Evolutionary conservation across 2,113 vertebrate genomes (phyloP), one percentile per base, ranked within the genome.

Genomic region (Leuciscus idus): DNA sequence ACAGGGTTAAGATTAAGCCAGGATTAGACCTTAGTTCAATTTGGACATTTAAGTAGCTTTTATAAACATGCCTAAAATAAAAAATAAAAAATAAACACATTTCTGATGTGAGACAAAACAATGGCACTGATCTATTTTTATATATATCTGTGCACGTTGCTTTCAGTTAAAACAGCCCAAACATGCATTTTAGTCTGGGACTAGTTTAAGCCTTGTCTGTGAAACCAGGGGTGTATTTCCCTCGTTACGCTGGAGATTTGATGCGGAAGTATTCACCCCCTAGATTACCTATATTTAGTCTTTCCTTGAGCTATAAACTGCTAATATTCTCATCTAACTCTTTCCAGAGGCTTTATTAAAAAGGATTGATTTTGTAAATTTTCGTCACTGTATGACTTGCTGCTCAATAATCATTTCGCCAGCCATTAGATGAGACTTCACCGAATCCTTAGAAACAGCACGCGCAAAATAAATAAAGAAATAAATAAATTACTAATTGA

Each of bases 351-450:
- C 6, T 75, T 75, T 75, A 33, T 36, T 19, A 21, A 72, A 72
- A 68, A 1, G 13, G 4, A 52, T 15, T 52, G 5, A n/a, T 48
- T 74, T 75, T 2, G 6, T 33, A 55, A 0, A 36, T 23, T 6
- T 21, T 6, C 2, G 21, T 39, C 19, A 36, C 2, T 15, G 10
- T 39, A 68, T 43, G 68, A 23, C 68, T 72, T 39, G n/a, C n/a
- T 28, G 61, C 9, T 76, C 26, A 43, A 26, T 26, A 61, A 21
- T 17, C 6, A 79, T 79, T 79, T n/a, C 21, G 6, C 52, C 52
- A 39, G 55, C 55, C 55, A 79, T 80, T 80, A 80, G 55, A 61
- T 80, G 33, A 46, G 61, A 48, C 79, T 28, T 81, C 79, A 48
- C 26, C 39, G 12, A 81, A 64, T 48, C n/a, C 12, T 80, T 59